Conservation (phyloP, 2,888 invertebrate genomes). For the Rambutsinella grinnellia region DNA sequence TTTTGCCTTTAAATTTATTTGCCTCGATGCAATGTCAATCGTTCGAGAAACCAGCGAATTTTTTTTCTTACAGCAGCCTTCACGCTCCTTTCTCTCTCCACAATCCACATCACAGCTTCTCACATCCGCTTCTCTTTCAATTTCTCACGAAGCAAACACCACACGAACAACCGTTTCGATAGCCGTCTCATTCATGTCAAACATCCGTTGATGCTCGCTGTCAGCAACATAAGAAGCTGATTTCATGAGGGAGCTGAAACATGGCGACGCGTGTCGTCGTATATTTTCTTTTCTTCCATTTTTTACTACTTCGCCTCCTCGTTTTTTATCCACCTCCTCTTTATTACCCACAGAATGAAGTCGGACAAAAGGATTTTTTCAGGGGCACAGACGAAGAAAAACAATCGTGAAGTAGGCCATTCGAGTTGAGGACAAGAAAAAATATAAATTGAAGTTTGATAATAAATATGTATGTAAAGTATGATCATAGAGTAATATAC, state of each 20-base stretch:
- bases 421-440: neutral
- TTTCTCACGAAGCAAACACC: constrained; percentile 12
- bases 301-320: neutral
- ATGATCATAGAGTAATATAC: constrained; percentile 40
- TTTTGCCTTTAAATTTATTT: no score
- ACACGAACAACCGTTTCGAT: constrained; percentile 35
- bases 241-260: constrained; percentile 39
- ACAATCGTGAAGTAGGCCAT: neutral
- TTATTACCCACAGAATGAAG: neutral
- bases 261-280: constrained; percentile 42
- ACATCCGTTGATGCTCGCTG: constrained; percentile 41
- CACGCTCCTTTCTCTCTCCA: no score
- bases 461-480: constrained; percentile 11
- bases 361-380: no score
- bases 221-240: constrained; percentile 43
- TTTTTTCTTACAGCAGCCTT: no score
- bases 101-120: neutral
- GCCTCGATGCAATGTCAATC: no score
- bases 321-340: neutral
- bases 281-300: constrained; percentile 7
- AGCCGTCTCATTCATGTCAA: constrained; percentile 46
- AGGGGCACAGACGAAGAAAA: neutral
- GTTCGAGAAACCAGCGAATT: no score
- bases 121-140: neutral
- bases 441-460: neutral